Evolutionary conservation across 1,140 invertebrate species (phyloP).

Genomic region (Subanguina moxae): DNA sequence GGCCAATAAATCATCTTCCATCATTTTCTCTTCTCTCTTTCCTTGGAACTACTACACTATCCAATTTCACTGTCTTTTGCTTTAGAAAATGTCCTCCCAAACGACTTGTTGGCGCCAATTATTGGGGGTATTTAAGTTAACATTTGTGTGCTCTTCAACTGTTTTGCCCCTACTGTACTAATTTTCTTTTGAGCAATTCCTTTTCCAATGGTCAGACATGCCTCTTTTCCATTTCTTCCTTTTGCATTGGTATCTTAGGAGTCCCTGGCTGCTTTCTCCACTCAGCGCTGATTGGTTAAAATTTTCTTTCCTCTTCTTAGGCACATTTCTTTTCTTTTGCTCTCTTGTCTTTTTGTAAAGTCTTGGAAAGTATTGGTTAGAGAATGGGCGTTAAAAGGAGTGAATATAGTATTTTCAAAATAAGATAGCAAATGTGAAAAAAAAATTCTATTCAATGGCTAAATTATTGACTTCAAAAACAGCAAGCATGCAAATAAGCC

Average conservation of each 20-base stretch:
- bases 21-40: not conserved
- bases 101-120: not conserved
- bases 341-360: too few relatives aligned
- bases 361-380: too few relatives aligned
- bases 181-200: not conserved
- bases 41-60: not conserved
- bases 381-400: too few relatives aligned
- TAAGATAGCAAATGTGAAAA: too few relatives aligned
- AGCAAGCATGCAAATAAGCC: too few relatives aligned
- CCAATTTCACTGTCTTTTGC: constrained; percentile 1
- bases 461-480: too few relatives aligned
- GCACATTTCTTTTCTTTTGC: not conserved
- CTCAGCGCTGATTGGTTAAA: not conserved
- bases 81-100: constrained; percentile 1
- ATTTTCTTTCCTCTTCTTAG: not conserved
- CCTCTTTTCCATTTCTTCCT: not conserved
- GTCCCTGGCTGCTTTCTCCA: not conserved
- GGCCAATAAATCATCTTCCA: not conserved
- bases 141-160: not conserved
- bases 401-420: too few relatives aligned
- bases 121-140: too few relatives aligned
- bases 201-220: not conserved
- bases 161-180: not conserved
- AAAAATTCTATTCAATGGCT: too few relatives aligned
- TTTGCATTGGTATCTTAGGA: not conserved